Percentiles rank a stretch among this genome's conserved stretches.
Conservation (phyloP, 2,113 vertebrate species). For the Myotis brandtii region DNA sequence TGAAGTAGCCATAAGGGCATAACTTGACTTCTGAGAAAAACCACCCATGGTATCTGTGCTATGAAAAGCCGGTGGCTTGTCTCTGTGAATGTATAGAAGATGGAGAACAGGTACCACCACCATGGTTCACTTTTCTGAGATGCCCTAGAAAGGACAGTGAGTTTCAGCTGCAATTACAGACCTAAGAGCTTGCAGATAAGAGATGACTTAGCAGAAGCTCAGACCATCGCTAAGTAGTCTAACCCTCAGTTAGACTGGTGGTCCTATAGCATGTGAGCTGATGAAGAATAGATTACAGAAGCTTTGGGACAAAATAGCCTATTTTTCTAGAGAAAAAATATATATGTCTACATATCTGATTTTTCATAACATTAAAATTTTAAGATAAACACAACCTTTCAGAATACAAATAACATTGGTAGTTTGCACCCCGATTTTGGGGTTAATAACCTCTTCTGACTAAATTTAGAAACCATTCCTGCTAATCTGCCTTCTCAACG, state of each 20-base stretch:
- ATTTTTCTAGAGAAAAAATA: conserved; percentile 37
- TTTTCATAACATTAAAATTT: conserved; percentile 12
- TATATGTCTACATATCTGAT: background rate
- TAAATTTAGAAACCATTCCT: background rate
- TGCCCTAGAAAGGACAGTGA: background rate
- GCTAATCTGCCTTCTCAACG: background rate
- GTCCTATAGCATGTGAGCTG: conserved; percentile 65
- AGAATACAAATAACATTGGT: background rate
- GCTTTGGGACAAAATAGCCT: background rate
- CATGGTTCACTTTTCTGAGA: background rate
- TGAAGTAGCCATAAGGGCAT: conserved; percentile 16
- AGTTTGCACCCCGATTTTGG: background rate
- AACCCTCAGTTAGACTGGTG: conserved; percentile 49
- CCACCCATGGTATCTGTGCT: background rate
- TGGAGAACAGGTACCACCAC: background rate
- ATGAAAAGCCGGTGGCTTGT: background rate
- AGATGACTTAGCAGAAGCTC: conserved; percentile 63
- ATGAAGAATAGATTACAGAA: conserved; percentile 59
- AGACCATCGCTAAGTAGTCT: conserved; percentile 44
- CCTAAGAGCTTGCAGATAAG: conserved; percentile 51
- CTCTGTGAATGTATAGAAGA: background rate
- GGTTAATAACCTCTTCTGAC: background rate
- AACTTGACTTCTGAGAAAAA: conserved; percentile 35
- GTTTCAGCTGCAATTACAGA: conserved; percentile 54
- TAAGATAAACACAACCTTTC: background rate